Evolutionary conservation across 2,113 vertebrate genomes (phyloP).

Genomic region (Trachemys scripta): DNA sequence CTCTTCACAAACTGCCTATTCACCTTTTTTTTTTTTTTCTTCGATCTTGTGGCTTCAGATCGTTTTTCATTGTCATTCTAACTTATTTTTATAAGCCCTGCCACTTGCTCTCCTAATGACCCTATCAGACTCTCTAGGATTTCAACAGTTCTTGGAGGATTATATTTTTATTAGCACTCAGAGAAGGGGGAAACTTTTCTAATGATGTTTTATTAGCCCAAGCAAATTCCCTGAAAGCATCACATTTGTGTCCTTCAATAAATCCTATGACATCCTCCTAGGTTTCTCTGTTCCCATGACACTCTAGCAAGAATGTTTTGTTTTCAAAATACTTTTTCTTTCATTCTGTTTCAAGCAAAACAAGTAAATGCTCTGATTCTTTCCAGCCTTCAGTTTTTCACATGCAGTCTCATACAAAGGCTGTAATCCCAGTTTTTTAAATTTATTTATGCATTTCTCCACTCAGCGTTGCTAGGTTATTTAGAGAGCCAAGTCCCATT

Average conservation of each 20-base stretch:
- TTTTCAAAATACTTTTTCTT: background rate
- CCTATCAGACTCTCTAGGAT: background rate
- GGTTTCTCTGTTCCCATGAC: rapidly evolving
- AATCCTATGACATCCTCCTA: rapidly evolving
- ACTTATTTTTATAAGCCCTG: background rate
- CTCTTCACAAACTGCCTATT: background rate
- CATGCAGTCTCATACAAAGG: background rate
- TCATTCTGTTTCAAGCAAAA: background rate
- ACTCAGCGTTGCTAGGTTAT: background rate
- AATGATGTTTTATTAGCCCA: background rate
- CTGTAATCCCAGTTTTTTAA: background rate
- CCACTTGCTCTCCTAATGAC: background rate
- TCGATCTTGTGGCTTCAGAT: background rate
- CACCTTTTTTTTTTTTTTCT: background rate
- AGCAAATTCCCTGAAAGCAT: background rate
- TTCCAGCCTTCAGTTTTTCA: background rate
- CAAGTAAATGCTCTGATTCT: background rate
- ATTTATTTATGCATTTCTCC: background rate
- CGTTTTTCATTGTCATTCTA: background rate
- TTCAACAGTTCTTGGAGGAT: background rate
- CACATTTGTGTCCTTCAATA: background rate
- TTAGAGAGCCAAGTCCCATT: background rate
- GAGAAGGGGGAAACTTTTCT: background rate
- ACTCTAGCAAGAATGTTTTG: background rate
- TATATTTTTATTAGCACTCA: background rate